Conservation (phyloP, 2,888 invertebrate species). For the Dascillus cervinus region DNA sequence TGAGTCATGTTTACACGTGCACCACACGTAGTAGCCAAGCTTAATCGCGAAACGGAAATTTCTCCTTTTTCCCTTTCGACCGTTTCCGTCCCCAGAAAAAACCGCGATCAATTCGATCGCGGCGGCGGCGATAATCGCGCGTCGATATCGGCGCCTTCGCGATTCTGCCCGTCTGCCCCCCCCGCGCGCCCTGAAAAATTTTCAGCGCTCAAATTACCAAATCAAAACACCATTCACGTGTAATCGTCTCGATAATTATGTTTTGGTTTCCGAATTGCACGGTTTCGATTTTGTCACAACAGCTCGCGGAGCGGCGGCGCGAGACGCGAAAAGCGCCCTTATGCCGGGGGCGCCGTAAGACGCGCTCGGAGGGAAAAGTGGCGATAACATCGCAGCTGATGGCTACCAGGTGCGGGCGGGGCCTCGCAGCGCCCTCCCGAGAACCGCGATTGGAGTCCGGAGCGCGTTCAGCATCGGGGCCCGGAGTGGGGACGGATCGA, state of each 20-base stretch:
- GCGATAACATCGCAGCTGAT: slow-evolving; percentile 42
- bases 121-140: too few relatives aligned
- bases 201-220: slow-evolving; percentile 16
- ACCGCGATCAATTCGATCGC: too few relatives aligned
- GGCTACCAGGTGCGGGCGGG: slow-evolving; percentile 40
- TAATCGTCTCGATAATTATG: slow-evolving; percentile 16
- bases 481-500: slow-evolving; percentile 36
- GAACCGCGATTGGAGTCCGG: slow-evolving; percentile 26
- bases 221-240: slow-evolving; percentile 17
- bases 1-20: slow-evolving; percentile 13
- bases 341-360: not conserved
- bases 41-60: too few relatives aligned
- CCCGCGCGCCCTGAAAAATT: too few relatives aligned
- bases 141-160: too few relatives aligned
- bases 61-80: too few relatives aligned
- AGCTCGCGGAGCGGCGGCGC: slow-evolving; percentile 6
- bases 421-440: slow-evolving; percentile 27
- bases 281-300: slow-evolving; percentile 16
- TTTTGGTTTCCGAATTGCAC: slow-evolving; percentile 14
- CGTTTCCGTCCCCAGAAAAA: too few relatives aligned
- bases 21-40: slow-evolving; percentile 12
- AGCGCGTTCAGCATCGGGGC: slow-evolving; percentile 13
- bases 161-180: too few relatives aligned
- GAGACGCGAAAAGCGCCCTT: slow-evolving; percentile 10
- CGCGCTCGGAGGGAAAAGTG: too few relatives aligned